Evolutionary conservation across 2,113 vertebrate genomes (phyloP), one percentile per base, ranked within the genome.

Genomic region (Petromus typicus): DNA sequence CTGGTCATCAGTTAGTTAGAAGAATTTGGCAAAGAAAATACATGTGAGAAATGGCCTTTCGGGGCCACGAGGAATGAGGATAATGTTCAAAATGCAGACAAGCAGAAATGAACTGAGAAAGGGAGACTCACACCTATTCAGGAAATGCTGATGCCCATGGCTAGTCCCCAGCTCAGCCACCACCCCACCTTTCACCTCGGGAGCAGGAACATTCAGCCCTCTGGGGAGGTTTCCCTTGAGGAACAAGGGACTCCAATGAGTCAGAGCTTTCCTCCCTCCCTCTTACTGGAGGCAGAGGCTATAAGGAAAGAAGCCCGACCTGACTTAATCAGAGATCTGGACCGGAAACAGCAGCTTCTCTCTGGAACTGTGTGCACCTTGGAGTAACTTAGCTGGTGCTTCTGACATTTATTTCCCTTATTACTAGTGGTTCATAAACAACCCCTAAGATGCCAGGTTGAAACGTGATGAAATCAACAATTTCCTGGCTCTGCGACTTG

Each of bases 311-410:
- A 32, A 61, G 4, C 1, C 61, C 16, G 11, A 8, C 27, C 79
- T 54, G 37, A 67, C n/a, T 48, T 2, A 56, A 25, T 43, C 43
- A 6, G 0, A 32, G 54, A 51, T 16, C 5, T 1, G 12, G 6
- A 2, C 25, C 2, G 7, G 12, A 0, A 20, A 12, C 14, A 59
- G 23, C 9, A 20, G 5, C 27, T 37, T 6, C 0, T 57, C 27
- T 40, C 37, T 66, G 7, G 11, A 18, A 14, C 10, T 48, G 16
- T 48, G 16, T 4, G 30, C 51, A 37, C 37, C 2, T 12, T 37
- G 13, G 30, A 61, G n/a, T 73, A 56, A 57, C 1, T 43, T 4
- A 2, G 4, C 14, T 66, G 73, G 17, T 0, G 0, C 90, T 56
- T 56, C 30, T 37, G 32, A 14, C 40, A 9, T 37, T 43, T 22